Evolutionary conservation across 2,888 invertebrate species (phyloP).

Genomic region (Charanyca ferruginea): DNA sequence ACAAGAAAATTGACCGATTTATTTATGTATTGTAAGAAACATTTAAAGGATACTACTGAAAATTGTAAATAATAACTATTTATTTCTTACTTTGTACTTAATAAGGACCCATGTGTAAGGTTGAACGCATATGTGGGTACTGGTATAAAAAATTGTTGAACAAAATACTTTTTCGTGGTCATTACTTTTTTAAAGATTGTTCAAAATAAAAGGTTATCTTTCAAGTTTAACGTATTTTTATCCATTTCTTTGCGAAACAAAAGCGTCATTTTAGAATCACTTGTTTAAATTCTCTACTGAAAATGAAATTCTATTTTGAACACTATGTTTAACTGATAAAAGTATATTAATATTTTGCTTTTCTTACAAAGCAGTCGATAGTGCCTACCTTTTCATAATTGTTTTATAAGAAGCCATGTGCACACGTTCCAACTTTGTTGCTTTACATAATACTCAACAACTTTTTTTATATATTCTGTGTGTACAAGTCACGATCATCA

Average conservation of each 20-base stretch:
- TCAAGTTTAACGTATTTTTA: constrained; percentile 16
- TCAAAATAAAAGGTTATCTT: background rate
- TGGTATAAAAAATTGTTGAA: constrained; percentile 1
- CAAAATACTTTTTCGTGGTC: constrained; percentile 19
- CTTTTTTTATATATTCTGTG: too few species aligned
- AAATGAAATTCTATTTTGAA: background rate
- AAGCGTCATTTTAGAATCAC: background rate
- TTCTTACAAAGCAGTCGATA: too few species aligned
- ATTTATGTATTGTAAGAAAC: constrained; percentile 52
- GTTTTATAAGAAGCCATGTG: too few species aligned
- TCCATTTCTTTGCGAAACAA: background rate
- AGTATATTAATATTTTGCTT: too few species aligned
- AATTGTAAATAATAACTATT: constrained; percentile 75
- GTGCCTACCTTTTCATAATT: too few species aligned
- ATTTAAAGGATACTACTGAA: constrained; percentile 42
- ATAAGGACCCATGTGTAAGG: constrained; percentile 63
- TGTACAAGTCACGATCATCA: too few species aligned
- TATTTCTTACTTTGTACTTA: constrained; percentile 80
- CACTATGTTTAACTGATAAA: background rate
- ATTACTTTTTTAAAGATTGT: constrained; percentile 21
- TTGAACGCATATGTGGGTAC: constrained; percentile 40
- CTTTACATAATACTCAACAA: too few species aligned
- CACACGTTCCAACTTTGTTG: too few species aligned
- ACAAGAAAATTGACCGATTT: constrained; percentile 48
- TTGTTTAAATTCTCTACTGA: background rate